A percentile compares a stretch with the other conserved stretches of the same genome.
Evolutionary conservation across 2,797 vertebrate species (phyloP).

Genomic region (Acipenser oxyrinchus): DNA sequence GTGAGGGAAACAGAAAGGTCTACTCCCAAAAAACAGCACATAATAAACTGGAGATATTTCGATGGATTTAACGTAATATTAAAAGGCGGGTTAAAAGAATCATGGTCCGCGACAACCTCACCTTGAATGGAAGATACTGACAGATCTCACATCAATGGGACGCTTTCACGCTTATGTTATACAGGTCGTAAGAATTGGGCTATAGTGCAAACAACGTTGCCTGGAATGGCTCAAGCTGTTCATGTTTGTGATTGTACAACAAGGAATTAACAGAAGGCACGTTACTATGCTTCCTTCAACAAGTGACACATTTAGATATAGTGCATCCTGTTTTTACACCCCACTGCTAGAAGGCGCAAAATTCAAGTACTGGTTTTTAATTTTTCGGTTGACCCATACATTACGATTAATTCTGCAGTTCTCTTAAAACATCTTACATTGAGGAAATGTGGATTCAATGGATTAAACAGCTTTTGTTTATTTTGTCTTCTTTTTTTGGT

Average conservation of each 20-base stretch:
- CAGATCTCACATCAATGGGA: too few species aligned
- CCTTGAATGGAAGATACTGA: too few species aligned
- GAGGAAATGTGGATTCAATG: too few species aligned
- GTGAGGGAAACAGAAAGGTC: conserved; percentile 51
- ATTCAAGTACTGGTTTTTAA: too few species aligned
- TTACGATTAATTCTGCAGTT: too few species aligned
- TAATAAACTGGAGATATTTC: conserved; percentile 64
- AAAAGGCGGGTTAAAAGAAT: too few species aligned
- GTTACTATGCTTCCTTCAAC: conserved; percentile 77
- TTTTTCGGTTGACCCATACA: too few species aligned
- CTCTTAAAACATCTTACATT: too few species aligned
- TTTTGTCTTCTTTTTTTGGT: conserved; percentile 1
- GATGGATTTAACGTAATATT: conserved; percentile 45
- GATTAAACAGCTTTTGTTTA: too few species aligned
- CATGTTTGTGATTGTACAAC: conserved; percentile 52
- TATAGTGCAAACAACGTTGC: conserved; percentile 80
- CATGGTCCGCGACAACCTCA: too few species aligned
- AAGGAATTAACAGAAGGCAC: conserved; percentile 78
- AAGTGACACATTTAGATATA: conserved; percentile 67
- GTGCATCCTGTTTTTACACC: conserved; percentile 58
- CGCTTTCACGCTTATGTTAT: conserved; percentile 38
- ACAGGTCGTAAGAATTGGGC: conserved; percentile 76
- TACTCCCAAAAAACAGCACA: conserved; percentile 46
- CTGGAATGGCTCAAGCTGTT: conserved; percentile 67
- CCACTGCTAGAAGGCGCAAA: too few species aligned